phyloP scores from a whole-genome alignment of 1,140 invertebrate species.

The Ceratitis capitata region DNA sequence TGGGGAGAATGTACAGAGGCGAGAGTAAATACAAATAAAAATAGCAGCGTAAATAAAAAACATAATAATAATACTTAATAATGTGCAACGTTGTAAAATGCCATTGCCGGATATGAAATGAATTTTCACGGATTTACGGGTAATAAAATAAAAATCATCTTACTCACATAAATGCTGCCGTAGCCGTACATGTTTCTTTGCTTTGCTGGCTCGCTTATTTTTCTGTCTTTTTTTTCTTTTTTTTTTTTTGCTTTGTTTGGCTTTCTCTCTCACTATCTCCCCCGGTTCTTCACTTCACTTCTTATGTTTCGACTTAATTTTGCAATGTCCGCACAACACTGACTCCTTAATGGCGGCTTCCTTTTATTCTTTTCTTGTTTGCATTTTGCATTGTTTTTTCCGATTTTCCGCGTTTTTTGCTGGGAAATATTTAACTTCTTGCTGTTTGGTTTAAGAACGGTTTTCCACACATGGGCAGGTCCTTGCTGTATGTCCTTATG shows the following conservation, averaged over 20 bases:
- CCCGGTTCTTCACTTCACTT: background rate
- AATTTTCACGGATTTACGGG: slow-evolving; percentile 47
- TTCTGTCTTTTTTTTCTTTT: too few relatives aligned
- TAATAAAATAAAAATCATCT: slow-evolving; percentile 44
- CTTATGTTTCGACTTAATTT: slow-evolving; percentile 11
- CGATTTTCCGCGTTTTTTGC: background rate
- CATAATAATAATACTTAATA: slow-evolving; percentile 23
- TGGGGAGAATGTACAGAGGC: too few relatives aligned
- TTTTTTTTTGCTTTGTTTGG: too few relatives aligned
- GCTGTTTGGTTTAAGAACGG: background rate
- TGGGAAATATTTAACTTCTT: slow-evolving; percentile 8
- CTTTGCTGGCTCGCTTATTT: too few relatives aligned
- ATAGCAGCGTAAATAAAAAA: background rate
- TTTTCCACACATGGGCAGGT: background rate
- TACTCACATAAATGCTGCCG: background rate
- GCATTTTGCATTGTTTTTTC: background rate
- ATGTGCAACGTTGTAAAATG: slow-evolving; percentile 42
- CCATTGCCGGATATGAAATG: slow-evolving; percentile 45
- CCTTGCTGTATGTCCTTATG: background rate
- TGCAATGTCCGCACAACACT: background rate
- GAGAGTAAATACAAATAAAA: slow-evolving; percentile 2
- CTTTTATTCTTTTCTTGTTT: slow-evolving; percentile 1
- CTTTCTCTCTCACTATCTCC: background rate
- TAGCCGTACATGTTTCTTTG: too few relatives aligned
- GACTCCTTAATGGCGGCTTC: background rate